Base-by-base conservation (phyloP, 2,888 invertebrate genomes). In the Ichneumoninae sp. region DNA sequence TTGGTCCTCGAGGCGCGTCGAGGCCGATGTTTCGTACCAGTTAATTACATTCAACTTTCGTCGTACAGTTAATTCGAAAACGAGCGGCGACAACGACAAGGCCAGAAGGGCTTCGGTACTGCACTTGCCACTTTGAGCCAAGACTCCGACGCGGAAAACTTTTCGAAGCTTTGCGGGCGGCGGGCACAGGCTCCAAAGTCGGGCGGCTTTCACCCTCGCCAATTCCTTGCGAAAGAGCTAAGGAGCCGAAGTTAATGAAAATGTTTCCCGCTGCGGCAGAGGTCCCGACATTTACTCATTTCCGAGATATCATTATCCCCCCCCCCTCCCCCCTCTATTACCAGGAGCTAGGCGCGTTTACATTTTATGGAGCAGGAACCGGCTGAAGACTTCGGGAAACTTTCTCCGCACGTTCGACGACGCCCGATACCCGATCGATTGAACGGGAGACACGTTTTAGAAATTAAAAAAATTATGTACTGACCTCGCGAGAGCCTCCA, bases 401-500 rank as follows among this genome's bases (percentile, higher is more conserved):
- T 76, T 84, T 82, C 44, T 72, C 60, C 30, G 47, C 10, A n/a
- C 50, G n/a, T 7, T 16, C 30, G 76, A 72, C 68, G 26, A 19
- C 52, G 10, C 22, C 50, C 70, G 65, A 77, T 69, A 68, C 69
- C 22, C 71, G 33, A 72, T 76, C 84, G 72, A 82, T 79, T 82
- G 52, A 40, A 44, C 70, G 50, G 40, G 16, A 8, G n/a, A 33
- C 13, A n/a, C 5, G n/a, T 66, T 44, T 40, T 1, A 6, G 10
- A 40, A 66, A 3, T 1, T 7, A 44, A 3, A n/a, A 7, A 19
- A 10, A 10, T 22, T 22, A 66, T 57, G 13, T 82, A 90, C 94
- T 94, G 94, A 97, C 97, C 98, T 97, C 91, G 98, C 97, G 86
- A 98, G 95, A 83, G 97, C 98, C 93, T 98, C 98, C 97, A 98